Base-by-base conservation (phyloP, 1,140 invertebrate genomes). In the Procambarus clarkii region DNA sequence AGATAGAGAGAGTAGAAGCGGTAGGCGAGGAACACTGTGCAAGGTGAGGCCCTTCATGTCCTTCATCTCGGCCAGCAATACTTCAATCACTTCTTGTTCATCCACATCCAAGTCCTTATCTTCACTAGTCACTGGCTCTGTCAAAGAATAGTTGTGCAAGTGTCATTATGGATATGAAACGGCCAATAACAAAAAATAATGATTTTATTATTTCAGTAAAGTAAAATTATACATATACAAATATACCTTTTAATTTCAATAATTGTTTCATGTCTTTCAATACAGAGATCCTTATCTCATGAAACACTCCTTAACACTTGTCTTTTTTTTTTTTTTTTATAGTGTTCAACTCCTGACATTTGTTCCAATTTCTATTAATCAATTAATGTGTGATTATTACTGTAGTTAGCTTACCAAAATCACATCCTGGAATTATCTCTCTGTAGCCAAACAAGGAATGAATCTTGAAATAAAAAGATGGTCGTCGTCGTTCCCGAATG, bases 391-490 rank as follows among this genome's bases (percentile, higher is more conserved):
- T 64, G 69, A 15, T 34, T 74, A 15, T 21, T 74, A 34, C 34
- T 34, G 1, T 11, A 74, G 3, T 34, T 34, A 74, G 24, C 83
- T 85, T 48, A 85, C 83, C 83, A 48, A 21, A 46, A n/a, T 50
- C 2, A 48, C 48, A 85, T n/a, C 44, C 15, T 24, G 44, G 60
- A 85, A 85, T 45, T 3, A 15, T 11, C 9, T 85, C 83, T 74
- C 24, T 48, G 46, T 48, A 76, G 24, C 83, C 83, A 85, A 85
- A 85, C 44, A 85, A 24, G 7, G 83, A 71, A n/a, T 85, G 83
- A n/a, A 85, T 85, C 58, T 85, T 85, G 64, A 71, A 85, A 48
- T 85, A 85, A 69, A 71, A 85, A 46, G 83, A 46, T 48, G 83
- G 69, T 24, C 69, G 34, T 24, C 69, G 83, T 13, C 83, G 83